phyloP scores from a whole-genome alignment of 2,888 invertebrate species.

The Apamea crenata region DNA sequence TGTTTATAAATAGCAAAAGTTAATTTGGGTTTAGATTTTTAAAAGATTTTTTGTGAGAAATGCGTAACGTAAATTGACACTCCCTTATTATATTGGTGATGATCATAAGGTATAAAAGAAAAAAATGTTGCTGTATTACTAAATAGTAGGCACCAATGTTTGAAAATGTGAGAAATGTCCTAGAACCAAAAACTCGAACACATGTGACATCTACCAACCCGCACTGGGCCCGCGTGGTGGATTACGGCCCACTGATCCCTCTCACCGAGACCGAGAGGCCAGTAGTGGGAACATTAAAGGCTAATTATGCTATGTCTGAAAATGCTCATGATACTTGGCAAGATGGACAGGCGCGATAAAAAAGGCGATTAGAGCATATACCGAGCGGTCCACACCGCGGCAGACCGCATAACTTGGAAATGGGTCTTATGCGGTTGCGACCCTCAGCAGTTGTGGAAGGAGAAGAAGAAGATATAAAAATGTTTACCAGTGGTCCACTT shows the following conservation, averaged over 20 bases:
- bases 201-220: no score
- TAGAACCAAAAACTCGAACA: no score
- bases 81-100: not conserved
- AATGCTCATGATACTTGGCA: no score
- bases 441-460: not conserved
- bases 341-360: no score
- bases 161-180: no score
- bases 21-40: conserved; percentile 20
- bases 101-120: not conserved
- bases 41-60: not conserved
- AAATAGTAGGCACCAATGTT: not conserved
- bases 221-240: no score
- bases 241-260: no score
- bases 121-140: not conserved
- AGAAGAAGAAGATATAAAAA: not conserved
- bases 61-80: not conserved
- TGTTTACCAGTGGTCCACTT: not conserved
- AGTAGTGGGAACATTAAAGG: no score
- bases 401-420: not conserved
- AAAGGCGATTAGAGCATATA: no score
- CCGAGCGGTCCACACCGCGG: not conserved
- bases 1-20: conserved; percentile 33
- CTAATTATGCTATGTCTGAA: no score
- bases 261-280: no score
- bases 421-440: not conserved